phyloP scores from a whole-genome alignment of 92 coral and sea anemone species.

The Ricordea florida region DNA sequence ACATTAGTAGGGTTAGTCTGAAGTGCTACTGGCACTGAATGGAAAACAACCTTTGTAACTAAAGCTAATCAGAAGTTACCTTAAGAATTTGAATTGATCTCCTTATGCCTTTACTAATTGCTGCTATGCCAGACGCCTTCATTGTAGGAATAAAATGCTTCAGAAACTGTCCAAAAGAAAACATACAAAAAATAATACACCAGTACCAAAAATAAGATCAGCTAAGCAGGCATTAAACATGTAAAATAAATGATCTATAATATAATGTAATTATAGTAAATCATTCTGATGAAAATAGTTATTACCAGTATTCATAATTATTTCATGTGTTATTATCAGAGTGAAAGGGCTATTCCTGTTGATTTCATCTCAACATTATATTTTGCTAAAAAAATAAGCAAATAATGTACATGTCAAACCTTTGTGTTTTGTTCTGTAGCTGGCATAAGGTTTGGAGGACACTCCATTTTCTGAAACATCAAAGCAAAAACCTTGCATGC shows the following conservation, averaged over 20 bases:
- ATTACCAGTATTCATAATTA: too few species aligned
- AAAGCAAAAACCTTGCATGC: neutral
- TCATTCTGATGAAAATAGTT: too few species aligned
- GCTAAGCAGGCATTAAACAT: too few species aligned
- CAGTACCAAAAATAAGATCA: neutral
- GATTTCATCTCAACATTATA: too few species aligned
- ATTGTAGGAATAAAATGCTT: slow-evolving; percentile 56
- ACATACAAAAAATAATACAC: neutral
- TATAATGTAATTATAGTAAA: too few species aligned
- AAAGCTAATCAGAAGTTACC: slow-evolving; percentile 37
- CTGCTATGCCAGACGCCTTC: slow-evolving; percentile 58
- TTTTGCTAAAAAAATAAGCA: neutral
- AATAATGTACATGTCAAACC: slow-evolving; percentile 32
- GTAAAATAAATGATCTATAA: too few species aligned
- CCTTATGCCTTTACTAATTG: slow-evolving; percentile 57
- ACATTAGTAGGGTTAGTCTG: too few species aligned
- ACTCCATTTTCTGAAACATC: slow-evolving; percentile 23
- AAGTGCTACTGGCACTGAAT: too few species aligned
- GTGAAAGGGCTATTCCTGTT: too few species aligned
- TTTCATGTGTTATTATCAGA: too few species aligned
- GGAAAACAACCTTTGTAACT: neutral
- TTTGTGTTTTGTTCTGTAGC: slow-evolving; percentile 89
- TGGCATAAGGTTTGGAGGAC: slow-evolving; percentile 53
- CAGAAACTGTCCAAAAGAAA: slow-evolving; percentile 50
- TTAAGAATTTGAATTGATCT: slow-evolving; percentile 65